Conservation (phyloP, 2,797 vertebrate species). For the Vultur gryphus region DNA sequence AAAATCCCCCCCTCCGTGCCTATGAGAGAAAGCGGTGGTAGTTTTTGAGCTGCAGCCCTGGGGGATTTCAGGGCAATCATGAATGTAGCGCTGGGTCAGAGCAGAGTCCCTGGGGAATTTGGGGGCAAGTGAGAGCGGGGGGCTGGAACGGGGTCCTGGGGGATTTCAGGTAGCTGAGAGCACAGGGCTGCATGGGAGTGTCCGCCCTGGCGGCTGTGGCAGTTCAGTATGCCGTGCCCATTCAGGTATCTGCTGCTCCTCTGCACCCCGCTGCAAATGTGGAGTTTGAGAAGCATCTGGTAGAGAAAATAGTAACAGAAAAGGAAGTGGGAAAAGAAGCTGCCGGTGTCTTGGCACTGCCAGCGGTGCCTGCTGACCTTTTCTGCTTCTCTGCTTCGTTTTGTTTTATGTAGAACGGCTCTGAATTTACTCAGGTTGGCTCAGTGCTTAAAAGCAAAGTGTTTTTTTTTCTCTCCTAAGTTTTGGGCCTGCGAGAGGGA, state of each 20-base stretch:
- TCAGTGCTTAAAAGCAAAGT: background rate
- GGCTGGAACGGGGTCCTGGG: background rate
- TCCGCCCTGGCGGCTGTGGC: rapidly evolving
- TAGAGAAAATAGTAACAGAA: background rate
- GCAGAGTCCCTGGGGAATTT: slow-evolving; percentile 57
- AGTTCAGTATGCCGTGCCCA: background rate
- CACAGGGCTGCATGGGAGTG: rapidly evolving
- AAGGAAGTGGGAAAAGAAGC: slow-evolving; percentile 23
- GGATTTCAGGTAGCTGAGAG: background rate
- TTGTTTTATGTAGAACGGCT: background rate
- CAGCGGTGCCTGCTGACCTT: background rate
- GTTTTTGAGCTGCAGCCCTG: slow-evolving; percentile 7
- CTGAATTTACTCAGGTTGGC: background rate
- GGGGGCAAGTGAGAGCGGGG: background rate
- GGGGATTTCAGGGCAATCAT: slow-evolving; percentile 46
- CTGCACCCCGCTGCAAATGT: rapidly evolving
- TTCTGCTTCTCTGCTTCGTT: background rate
- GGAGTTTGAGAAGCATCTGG: background rate
- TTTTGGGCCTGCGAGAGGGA: background rate
- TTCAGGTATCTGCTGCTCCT: background rate
- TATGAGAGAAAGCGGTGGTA: background rate
- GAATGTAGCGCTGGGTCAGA: background rate
- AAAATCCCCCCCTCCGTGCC: background rate
- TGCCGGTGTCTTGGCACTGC: background rate
- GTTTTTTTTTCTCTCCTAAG: background rate